phyloP scores from a whole-genome alignment of 2,797 vertebrate species.

The Champsocephalus esox region DNA sequence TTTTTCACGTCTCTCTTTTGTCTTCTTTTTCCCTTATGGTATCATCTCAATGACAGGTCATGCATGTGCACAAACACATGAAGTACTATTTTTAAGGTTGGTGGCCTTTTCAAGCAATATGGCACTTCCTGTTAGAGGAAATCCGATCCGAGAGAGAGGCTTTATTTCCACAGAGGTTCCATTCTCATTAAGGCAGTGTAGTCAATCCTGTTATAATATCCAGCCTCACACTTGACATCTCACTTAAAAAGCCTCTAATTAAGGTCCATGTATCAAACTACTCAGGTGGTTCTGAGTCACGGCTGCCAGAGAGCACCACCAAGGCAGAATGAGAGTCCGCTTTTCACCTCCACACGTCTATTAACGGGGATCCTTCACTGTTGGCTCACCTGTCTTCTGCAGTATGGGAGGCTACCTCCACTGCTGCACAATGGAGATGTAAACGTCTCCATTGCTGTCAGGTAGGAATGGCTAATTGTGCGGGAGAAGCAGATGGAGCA shows the following conservation, averaged over 20 bases:
- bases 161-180: conserved; percentile 56
- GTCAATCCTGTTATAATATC: conserved; percentile 62
- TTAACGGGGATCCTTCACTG: conserved; percentile 35
- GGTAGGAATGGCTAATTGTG: conserved; percentile 56
- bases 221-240: conserved; percentile 50
- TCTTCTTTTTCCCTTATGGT: neutral
- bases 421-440: conserved; percentile 37
- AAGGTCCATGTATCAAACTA: conserved; percentile 65
- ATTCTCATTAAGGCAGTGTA: conserved; percentile 44
- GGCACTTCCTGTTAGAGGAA: conserved; percentile 17
- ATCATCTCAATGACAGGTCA: neutral
- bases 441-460: conserved; percentile 52
- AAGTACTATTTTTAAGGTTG: conserved; percentile 2
- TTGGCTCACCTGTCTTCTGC: conserved; percentile 49
- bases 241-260: conserved; percentile 67
- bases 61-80: neutral
- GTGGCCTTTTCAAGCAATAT: conserved; percentile 1
- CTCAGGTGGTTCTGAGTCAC: conserved; percentile 56
- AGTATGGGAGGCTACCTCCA: neutral
- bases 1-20: conserved; percentile 11
- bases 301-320: conserved; percentile 34
- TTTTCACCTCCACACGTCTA: conserved; percentile 34
- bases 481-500: conserved; percentile 62
- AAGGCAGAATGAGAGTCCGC: conserved; percentile 3
- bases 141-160: conserved; percentile 1